Conservation (phyloP, 2,797 vertebrate species). For the Emys orbicularis region DNA sequence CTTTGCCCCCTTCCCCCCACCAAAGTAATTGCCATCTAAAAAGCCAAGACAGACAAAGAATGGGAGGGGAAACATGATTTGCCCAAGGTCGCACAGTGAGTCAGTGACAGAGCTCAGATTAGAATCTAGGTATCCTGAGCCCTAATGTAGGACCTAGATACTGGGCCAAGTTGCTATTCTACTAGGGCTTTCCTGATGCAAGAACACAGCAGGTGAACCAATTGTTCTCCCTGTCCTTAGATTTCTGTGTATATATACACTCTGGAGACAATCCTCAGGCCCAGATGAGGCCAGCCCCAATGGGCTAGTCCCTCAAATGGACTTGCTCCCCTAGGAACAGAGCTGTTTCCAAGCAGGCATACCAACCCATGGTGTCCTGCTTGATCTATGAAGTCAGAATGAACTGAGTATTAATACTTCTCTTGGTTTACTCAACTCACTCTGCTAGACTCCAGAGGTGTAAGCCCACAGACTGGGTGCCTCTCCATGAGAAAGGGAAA, state of each 20-base stretch:
- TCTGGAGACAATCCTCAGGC: neutral
- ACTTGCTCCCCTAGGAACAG: no score
- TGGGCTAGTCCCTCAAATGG: no score
- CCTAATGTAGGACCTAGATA: fast-evolving
- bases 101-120: neutral
- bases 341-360: neutral
- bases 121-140: neutral
- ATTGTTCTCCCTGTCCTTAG: neutral
- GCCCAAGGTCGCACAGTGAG: neutral
- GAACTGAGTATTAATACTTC: neutral
- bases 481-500: neutral
- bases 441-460: neutral
- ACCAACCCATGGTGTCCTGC: neutral
- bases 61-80: neutral
- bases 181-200: neutral
- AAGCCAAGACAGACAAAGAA: neutral
- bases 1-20: no score
- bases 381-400: neutral
- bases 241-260: neutral
- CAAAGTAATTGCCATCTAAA: neutral
- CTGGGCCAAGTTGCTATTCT: neutral
- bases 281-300: neutral
- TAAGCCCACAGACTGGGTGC: neutral
- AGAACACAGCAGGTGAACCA: neutral
- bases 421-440: neutral